Conservation (phyloP, 35 echinoderm and acorn worm genomes). For the Ptychodera flava region DNA sequence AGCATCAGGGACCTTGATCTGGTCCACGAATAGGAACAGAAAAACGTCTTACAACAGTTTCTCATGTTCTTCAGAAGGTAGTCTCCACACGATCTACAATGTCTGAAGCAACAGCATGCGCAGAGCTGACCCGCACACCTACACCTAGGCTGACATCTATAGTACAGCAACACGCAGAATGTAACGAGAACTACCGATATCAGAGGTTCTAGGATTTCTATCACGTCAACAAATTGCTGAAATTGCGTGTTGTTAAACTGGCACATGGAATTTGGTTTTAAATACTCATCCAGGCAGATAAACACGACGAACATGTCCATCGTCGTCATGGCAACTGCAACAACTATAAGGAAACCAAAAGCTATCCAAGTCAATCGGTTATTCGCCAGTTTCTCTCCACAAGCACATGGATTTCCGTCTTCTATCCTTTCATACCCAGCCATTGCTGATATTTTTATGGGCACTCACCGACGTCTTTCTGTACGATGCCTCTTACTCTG, state of each 20-base stretch:
- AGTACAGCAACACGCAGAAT: background rate
- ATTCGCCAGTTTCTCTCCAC: background rate
- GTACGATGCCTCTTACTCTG: too few species aligned
- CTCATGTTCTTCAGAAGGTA: background rate
- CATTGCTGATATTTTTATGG: background rate
- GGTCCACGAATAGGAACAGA: background rate
- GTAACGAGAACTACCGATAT: background rate
- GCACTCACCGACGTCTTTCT: background rate
- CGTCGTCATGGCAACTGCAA: background rate
- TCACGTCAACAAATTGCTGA: background rate
- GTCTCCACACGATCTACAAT: too few species aligned
- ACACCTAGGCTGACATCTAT: background rate
- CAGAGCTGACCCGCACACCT: too few species aligned
- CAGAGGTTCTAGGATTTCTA: background rate
- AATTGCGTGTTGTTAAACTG: background rate
- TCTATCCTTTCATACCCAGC: background rate
- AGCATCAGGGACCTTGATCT: background rate
- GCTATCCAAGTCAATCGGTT: background rate
- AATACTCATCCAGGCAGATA: background rate
- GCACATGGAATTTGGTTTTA: background rate
- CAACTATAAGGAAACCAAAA: background rate
- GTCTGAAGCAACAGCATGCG: too few species aligned
- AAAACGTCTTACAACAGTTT: background rate
- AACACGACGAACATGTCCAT: background rate
- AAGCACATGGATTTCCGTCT: background rate